A percentile compares a stretch with the other conserved stretches of the same genome.
Evolutionary conservation across 2,797 vertebrate genomes (phyloP).

Genomic region (Artibeus jamaicensis): DNA sequence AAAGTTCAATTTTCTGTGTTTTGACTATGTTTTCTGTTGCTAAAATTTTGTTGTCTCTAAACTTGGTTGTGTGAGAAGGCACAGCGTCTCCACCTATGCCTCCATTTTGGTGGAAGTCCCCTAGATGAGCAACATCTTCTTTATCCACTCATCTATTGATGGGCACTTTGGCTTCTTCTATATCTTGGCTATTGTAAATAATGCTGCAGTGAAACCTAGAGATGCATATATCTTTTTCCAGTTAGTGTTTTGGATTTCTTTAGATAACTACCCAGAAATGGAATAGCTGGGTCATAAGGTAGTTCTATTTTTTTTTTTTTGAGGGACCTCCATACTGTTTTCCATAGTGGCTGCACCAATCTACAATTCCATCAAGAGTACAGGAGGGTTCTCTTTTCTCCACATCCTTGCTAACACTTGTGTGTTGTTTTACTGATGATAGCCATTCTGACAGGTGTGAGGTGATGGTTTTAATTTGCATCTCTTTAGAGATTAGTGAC

Average conservation of each 20-base stretch:
- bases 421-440: not conserved
- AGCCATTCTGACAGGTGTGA: not conserved
- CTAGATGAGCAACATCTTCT: not conserved
- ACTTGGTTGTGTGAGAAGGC: too few species aligned
- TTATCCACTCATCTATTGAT: not conserved
- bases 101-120: too few species aligned
- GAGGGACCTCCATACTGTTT: not conserved
- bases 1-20: too few species aligned
- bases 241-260: not conserved
- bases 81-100: too few species aligned
- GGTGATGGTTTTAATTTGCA: not conserved
- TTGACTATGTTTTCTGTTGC: too few species aligned
- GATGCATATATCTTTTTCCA: not conserved
- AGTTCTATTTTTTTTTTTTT: not conserved
- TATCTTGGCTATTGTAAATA: not conserved
- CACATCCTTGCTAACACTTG: not conserved
- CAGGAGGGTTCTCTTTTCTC: not conserved
- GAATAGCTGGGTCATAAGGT: not conserved
- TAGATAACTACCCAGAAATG: not conserved
- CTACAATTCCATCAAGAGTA: not conserved
- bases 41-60: too few species aligned
- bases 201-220: not conserved
- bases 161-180: not conserved
- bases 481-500: not conserved
- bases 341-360: not conserved